phyloP scores from a whole-genome alignment of 2,888 invertebrate species.

The Balanococcus diminutus region DNA sequence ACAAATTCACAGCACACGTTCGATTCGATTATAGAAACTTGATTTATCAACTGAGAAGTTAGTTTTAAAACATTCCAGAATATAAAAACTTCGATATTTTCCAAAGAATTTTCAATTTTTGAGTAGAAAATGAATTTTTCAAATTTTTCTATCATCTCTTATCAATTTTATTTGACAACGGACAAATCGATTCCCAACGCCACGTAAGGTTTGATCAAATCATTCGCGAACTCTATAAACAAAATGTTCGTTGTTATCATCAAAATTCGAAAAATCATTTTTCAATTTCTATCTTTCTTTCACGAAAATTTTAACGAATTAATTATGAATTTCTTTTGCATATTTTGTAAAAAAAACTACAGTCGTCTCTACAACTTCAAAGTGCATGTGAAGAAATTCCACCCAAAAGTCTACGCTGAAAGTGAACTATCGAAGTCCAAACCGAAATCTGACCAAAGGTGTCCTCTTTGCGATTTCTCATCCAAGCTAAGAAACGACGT shows the following conservation, averaged over 20 bases:
- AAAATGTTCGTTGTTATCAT: neutral
- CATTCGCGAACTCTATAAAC: neutral
- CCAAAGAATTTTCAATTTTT: too few species aligned
- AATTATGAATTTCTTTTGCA: neutral
- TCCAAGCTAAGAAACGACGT: neutral
- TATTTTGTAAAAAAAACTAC: constrained; percentile 35
- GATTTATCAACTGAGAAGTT: too few species aligned
- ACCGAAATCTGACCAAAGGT: neutral
- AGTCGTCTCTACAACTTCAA: neutral
- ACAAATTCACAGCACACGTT: neutral
- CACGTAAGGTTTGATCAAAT: neutral
- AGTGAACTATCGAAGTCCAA: neutral
- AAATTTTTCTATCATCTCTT: neutral
- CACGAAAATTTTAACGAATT: neutral
- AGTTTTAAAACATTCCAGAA: too few species aligned
- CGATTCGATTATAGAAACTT: neutral
- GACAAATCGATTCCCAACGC: neutral
- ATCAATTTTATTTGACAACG: neutral
- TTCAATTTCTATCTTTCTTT: neutral
- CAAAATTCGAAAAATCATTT: neutral
- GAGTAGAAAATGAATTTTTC: too few species aligned
- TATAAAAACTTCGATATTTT: too few species aligned
- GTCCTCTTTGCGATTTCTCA: neutral
- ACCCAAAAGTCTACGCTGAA: neutral
- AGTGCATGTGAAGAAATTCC: neutral